phyloP scores from a whole-genome alignment of 2,113 vertebrate species.

The Polyodon spathula region DNA sequence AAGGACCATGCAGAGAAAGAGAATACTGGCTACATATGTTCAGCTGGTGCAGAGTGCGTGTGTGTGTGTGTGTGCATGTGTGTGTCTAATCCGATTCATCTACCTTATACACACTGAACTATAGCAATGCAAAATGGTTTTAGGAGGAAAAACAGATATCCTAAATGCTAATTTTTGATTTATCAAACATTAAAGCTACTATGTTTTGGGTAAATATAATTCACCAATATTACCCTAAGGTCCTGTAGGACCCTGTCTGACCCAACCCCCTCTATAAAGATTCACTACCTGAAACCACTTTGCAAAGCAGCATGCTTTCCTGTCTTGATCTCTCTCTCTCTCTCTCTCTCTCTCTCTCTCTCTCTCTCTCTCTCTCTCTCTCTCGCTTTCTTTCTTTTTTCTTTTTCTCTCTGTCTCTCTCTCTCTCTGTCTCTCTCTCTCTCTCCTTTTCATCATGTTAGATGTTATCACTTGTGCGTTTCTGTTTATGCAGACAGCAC shows the following conservation, averaged over 20 bases:
- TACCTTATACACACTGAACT: too few relatives aligned
- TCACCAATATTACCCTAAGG: constrained; percentile 62
- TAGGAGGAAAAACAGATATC: constrained; percentile 14
- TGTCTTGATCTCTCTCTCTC: background rate
- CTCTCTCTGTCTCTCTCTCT: too few relatives aligned
- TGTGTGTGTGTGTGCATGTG: too few relatives aligned
- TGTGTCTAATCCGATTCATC: background rate
- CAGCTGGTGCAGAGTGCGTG: constrained; percentile 26
- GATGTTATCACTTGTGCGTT: constrained; percentile 18
- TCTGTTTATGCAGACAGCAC: constrained; percentile 18
- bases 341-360: constrained; percentile 1
- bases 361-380: background rate
- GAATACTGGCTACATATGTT: constrained; percentile 31
- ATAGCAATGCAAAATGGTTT: too few relatives aligned
- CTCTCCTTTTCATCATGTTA: background rate
- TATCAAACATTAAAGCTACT: constrained; percentile 33
- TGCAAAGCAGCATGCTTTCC: background rate
- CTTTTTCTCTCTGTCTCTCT: too few relatives aligned
- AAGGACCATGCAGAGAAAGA: constrained; percentile 5
- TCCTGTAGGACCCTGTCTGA: constrained; percentile 60
- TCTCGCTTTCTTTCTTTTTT: background rate
- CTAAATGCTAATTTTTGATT: constrained; percentile 14
- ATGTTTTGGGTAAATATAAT: constrained; percentile 23
- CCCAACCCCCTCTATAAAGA: constrained; percentile 16
- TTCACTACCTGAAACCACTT: too few relatives aligned